Base-by-base conservation (phyloP, 1,140 invertebrate species). In the Papilio polyxenes region DNA sequence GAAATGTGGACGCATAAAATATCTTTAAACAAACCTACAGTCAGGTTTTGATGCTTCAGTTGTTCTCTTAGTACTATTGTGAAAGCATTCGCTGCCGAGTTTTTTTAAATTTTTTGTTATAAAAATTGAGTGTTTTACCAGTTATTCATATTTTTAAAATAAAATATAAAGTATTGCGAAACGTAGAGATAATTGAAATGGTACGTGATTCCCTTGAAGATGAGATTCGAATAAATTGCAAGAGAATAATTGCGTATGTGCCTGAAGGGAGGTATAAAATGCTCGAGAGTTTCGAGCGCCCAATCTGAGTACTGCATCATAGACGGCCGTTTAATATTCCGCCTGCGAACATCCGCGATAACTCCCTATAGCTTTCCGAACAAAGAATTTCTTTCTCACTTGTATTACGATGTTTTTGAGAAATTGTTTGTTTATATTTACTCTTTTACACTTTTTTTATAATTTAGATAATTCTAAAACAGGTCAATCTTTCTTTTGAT, bases 291-390 rank as follows among this genome's bases (percentile, higher is more conserved):
- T 48, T 48, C 62, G 37, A 80, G 76, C 76, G 31, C 31, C 56
- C 77, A 65, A 79, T 79, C 77, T 62, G 77, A 80, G 78, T 80
- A 80, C 62, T 80, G 78, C 78, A 80, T 80, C 78, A 80, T 80
- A 80, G 78, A 65, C 10, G 62, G 13, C 37, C 37, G 49, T 80
- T 80, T 80, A 80, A 80, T 80, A 80, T 80, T 80, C 78, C 59
- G 59, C 6, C 8, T 5, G 78, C 78, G 78, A 48, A 80, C 40
- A 48, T 80, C 56, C 56, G 56, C 23, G 76, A 79, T 79, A 79
- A 79, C 56, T 59, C 76, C 37, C 78, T 69, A 59, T 80, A 79
- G 31, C 53, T 65, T 80, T 37, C 44, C 31, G 31, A 78, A 56
- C 53, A 53, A 78, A 37, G 53, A 78, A 59, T 59, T 78, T 78